phyloP scores from a whole-genome alignment of 2,113 vertebrate genomes.

The Melanerpes formicivorus region DNA sequence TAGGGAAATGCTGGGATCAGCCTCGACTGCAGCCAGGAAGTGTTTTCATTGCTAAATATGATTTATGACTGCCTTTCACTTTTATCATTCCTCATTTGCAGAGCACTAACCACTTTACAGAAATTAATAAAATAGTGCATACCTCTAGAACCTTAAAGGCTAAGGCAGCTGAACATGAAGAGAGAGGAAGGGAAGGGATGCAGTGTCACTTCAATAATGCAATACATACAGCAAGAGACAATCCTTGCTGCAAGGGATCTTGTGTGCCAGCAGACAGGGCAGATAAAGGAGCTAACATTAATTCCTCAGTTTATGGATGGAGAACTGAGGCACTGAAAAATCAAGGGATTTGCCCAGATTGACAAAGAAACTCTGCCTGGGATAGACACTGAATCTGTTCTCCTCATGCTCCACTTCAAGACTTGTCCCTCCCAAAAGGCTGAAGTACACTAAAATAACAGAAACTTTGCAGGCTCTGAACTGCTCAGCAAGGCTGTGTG shows the following conservation, averaged over 20 bases:
- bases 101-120: constrained; percentile 1
- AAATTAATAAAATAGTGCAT: constrained; percentile 31
- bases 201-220: constrained; percentile 65
- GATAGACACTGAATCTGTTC: constrained; percentile 21
- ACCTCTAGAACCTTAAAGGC: constrained; percentile 40
- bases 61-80: constrained; percentile 44
- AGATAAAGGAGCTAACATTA: constrained; percentile 60
- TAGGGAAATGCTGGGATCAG: constrained; percentile 5
- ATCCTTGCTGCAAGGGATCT: constrained; percentile 62
- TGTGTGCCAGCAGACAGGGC: constrained; percentile 45
- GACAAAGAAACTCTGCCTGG: constrained; percentile 44
- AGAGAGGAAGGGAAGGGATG: constrained; percentile 51
- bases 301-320: constrained; percentile 52
- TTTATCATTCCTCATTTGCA: constrained; percentile 34
- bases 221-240: constrained; percentile 43
- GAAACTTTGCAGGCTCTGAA: constrained; percentile 8
- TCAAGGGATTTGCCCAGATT: constrained; percentile 36
- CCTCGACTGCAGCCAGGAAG: background rate
- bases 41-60: constrained; percentile 33
- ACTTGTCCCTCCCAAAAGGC: constrained; percentile 14
- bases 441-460: constrained; percentile 37
- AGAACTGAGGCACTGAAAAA: constrained; percentile 59
- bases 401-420: constrained; percentile 14
- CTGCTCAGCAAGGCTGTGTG: background rate
- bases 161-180: constrained; percentile 42